These are phyloP conservation scores for Candidula unifasciata DNA, from an alignment of 2,888 invertebrate species.

Conservation along the genomic window DNA sequence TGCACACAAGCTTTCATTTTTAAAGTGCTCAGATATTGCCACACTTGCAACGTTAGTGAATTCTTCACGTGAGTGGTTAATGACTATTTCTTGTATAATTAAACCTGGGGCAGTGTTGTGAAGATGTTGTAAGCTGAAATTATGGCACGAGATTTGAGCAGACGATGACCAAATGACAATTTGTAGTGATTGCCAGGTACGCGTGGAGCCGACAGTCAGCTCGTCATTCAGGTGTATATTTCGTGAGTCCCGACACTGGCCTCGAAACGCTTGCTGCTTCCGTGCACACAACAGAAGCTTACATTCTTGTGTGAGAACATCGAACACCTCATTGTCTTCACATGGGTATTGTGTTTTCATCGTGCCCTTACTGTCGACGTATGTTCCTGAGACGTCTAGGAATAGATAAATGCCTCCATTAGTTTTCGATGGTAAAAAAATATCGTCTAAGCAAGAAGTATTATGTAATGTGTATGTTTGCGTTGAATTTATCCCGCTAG, in stretches of 20 bases:
- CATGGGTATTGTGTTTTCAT: background rate
- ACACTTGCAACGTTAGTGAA: too few relatives aligned
- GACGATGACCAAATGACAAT: background rate
- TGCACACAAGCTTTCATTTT: too few relatives aligned
- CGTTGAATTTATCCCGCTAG: too few relatives aligned
- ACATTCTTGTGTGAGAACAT: slow-evolving; percentile 43
- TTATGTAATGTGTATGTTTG: too few relatives aligned
- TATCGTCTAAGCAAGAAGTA: background rate
- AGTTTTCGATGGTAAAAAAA: too few relatives aligned
- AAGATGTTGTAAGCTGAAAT: background rate
- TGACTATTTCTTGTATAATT: background rate
- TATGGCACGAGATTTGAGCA: background rate
- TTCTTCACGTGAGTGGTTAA: too few relatives aligned
- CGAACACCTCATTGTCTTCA: slow-evolving; percentile 40
- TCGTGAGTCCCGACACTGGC: slow-evolving; percentile 14
- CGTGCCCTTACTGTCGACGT: background rate
- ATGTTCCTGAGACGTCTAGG: slow-evolving; percentile 21
- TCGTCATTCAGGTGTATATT: background rate
- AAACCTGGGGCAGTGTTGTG: background rate
- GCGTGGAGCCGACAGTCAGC: background rate
- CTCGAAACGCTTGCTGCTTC: slow-evolving; percentile 21
- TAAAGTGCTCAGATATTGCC: too few relatives aligned
- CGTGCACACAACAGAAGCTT: slow-evolving; percentile 34
- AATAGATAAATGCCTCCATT: slow-evolving; percentile 4
- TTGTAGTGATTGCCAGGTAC: background rate